phyloP scores from a whole-genome alignment of 2,797 vertebrate species.

The Poecilia gillii region DNA sequence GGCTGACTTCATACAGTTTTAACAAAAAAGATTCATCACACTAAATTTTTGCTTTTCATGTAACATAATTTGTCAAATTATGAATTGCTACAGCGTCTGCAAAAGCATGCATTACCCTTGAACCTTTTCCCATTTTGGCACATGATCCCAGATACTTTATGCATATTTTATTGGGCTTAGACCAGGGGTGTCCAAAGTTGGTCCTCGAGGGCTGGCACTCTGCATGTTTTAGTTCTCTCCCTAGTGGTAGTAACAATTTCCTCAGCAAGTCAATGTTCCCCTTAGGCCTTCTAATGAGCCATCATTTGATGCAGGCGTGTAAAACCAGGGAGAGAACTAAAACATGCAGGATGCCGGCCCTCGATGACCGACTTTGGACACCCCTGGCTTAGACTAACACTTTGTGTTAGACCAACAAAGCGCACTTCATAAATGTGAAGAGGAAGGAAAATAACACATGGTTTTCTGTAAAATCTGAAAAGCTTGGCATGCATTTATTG shows the following conservation, averaged over 20 bases:
- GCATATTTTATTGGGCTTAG: not conserved
- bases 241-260: too few relatives aligned
- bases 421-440: not conserved
- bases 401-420: not conserved
- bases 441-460: not conserved
- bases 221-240: too few relatives aligned
- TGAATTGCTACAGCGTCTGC: not conserved
- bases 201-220: too few relatives aligned
- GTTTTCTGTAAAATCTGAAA: slow-evolving; percentile 2
- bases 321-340: too few relatives aligned
- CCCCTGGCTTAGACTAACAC: not conserved
- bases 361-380: too few relatives aligned
- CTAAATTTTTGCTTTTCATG: not conserved
- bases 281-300: too few relatives aligned
- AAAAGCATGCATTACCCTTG: not conserved
- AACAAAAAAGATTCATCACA: not conserved
- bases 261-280: too few relatives aligned
- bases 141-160: not conserved
- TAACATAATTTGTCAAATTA: not conserved
- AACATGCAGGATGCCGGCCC: too few relatives aligned
- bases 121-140: not conserved
- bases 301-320: too few relatives aligned
- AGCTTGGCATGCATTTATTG: not conserved
- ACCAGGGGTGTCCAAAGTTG: too few relatives aligned
- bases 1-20: not conserved